Percentiles rank a stretch among this genome's conserved stretches.
phyloP scores from a whole-genome alignment of 2,113 vertebrate species.

The Suricata suricatta region DNA sequence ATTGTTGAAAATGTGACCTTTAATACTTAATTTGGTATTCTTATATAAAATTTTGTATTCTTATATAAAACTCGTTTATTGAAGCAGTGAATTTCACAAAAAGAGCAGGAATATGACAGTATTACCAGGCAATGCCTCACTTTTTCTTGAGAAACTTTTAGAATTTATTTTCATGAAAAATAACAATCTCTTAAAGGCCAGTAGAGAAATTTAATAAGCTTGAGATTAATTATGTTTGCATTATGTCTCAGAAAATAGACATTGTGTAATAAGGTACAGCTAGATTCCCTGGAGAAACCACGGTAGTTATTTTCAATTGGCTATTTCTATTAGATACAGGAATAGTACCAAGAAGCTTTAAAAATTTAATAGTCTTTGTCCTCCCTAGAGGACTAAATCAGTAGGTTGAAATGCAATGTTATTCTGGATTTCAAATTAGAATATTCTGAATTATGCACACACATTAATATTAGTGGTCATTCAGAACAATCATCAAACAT shows the following conservation, averaged over 20 bases:
- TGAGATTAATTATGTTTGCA: constrained; percentile 44
- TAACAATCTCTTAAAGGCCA: constrained; percentile 12
- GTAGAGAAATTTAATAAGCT: constrained; percentile 25
- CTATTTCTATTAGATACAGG: constrained; percentile 72
- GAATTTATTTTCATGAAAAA: constrained; percentile 38
- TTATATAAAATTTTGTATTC: background rate
- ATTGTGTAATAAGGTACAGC: background rate
- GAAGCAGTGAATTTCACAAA: background rate
- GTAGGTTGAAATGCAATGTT: constrained; percentile 49
- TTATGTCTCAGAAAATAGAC: constrained; percentile 27
- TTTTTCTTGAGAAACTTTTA: constrained; percentile 4
- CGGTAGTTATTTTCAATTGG: constrained; percentile 58
- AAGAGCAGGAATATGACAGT: background rate
- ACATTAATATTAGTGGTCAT: constrained; percentile 5
- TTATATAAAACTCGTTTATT: background rate
- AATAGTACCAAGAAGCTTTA: constrained; percentile 73
- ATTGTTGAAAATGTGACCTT: background rate
- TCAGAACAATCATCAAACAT: constrained; percentile 21
- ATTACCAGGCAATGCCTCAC: background rate
- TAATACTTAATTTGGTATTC: background rate
- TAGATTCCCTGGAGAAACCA: background rate
- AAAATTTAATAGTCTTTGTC: constrained; percentile 63
- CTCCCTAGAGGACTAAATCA: constrained; percentile 14
- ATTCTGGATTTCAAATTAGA: constrained; percentile 25
- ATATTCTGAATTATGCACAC: constrained; percentile 5